Evolutionary conservation across 1,140 invertebrate species (phyloP).

Genomic region (Aphelinus atriplicis): DNA sequence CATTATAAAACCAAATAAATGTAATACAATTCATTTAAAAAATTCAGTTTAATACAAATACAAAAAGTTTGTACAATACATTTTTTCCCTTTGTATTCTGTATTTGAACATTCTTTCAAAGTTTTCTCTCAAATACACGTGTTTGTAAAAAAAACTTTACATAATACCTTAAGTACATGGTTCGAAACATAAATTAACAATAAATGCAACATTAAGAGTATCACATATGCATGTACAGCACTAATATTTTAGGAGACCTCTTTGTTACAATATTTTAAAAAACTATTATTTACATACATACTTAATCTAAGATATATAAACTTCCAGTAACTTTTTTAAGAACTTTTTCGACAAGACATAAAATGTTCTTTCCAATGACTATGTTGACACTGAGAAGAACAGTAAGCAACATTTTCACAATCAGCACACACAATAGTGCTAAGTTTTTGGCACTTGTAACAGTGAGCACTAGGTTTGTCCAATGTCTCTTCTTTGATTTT

Average conservation of each 20-base stretch:
- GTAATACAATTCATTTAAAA: slow-evolving; percentile 1
- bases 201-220: slow-evolving; percentile 27
- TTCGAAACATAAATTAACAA: slow-evolving; percentile 29
- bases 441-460: slow-evolving; percentile 6
- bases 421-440: slow-evolving; percentile 3
- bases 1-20: background rate
- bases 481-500: background rate
- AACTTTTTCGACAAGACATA: slow-evolving; percentile 34
- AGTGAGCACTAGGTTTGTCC: background rate
- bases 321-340: background rate
- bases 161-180: slow-evolving; percentile 14
- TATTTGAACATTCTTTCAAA: no score
- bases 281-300: slow-evolving; percentile 5
- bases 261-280: slow-evolving; percentile 21
- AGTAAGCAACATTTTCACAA: slow-evolving; percentile 39
- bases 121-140: no score
- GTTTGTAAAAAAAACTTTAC: background rate
- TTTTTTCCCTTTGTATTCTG: background rate
- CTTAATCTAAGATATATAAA: slow-evolving; percentile 1
- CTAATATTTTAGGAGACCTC: slow-evolving; percentile 1
- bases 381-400: slow-evolving; percentile 35
- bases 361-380: slow-evolving; percentile 42
- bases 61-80: background rate
- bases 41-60: background rate
- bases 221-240: slow-evolving; percentile 12